phyloP scores from a whole-genome alignment of 2,797 vertebrate species.

The Zonotrichia albicollis region DNA sequence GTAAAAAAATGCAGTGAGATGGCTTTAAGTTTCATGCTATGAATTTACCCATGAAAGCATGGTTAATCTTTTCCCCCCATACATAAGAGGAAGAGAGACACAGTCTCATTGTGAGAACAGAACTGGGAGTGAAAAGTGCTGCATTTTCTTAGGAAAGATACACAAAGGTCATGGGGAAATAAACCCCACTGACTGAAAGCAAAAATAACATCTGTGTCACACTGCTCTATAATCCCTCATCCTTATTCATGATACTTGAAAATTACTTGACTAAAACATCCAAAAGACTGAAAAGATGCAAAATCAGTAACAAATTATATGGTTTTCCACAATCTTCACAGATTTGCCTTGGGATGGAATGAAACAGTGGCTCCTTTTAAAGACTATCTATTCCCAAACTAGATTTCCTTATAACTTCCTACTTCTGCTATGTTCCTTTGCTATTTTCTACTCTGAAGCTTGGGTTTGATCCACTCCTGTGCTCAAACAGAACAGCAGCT shows the following conservation, averaged over 20 bases:
- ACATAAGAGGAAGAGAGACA: not conserved
- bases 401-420: not conserved
- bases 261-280: not conserved
- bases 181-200: not conserved
- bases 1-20: not conserved
- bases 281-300: not conserved
- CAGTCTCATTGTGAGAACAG: not conserved
- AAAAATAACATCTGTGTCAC: not conserved
- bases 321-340: not conserved
- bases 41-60: not conserved
- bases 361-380: not conserved
- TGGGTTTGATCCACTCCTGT: not conserved
- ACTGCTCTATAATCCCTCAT: not conserved
- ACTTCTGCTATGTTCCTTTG: not conserved
- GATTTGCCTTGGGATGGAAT: not conserved
- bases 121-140: slow-evolving; percentile 28
- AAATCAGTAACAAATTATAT: not conserved
- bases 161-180: not conserved
- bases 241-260: not conserved
- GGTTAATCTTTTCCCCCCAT: not conserved
- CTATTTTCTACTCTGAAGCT: not conserved
- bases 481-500: not conserved
- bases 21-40: not conserved
- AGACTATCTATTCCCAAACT: not conserved
- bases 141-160: not conserved